Percentiles rank a stretch among this genome's conserved stretches.
phyloP scores from a whole-genome alignment of 2,888 invertebrate species.

The Teinopalpus imperialis region DNA sequence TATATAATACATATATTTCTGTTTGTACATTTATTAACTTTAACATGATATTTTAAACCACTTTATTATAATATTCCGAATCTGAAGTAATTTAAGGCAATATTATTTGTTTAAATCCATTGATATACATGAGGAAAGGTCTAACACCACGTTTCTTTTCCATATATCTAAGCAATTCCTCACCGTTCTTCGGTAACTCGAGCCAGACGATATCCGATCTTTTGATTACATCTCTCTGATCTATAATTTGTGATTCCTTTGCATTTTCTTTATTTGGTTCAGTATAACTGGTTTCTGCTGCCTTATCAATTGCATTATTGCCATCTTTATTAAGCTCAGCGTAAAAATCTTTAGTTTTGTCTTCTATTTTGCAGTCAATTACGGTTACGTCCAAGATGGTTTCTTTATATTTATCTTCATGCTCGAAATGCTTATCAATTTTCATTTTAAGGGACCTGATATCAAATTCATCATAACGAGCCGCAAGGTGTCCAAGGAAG shows the following conservation, averaged over 20 bases:
- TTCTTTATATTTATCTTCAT: not conserved
- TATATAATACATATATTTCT: too few species aligned
- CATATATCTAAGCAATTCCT: conserved; percentile 1
- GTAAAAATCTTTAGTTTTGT: too few species aligned
- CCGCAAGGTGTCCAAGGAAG: not conserved
- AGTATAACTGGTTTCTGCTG: too few species aligned
- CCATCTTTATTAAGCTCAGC: too few species aligned
- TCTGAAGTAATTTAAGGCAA: not conserved
- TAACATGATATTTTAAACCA: too few species aligned
- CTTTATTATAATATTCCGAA: too few species aligned
- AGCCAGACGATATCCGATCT: not conserved
- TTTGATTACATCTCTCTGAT: not conserved
- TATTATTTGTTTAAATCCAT: not conserved
- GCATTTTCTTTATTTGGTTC: not conserved
- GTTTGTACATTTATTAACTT: too few species aligned
- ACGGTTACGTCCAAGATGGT: not conserved
- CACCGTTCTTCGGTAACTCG: not conserved
- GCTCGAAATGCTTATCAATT: conserved; percentile 4
- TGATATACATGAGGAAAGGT: conserved; percentile 6
- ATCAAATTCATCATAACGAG: not conserved
- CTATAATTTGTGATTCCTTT: not conserved
- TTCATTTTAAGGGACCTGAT: not conserved
- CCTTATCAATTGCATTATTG: too few species aligned
- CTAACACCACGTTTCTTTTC: not conserved
- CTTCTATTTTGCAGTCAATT: not conserved